These are phyloP conservation scores for Corydoras maculifer DNA, from an alignment of 2,113 vertebrate genomes.

Conservation along the genomic window DNA sequence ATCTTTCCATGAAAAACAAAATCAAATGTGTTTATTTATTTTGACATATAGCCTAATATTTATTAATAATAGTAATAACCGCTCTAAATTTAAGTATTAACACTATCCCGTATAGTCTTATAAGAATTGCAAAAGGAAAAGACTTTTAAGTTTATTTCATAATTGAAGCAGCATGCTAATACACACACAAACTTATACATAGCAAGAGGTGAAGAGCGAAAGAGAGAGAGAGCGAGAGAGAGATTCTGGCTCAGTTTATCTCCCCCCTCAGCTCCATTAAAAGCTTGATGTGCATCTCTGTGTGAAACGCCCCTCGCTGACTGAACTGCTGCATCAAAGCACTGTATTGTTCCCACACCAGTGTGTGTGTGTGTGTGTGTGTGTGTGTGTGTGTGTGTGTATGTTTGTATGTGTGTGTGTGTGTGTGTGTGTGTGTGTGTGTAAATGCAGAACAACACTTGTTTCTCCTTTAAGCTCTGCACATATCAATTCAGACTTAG, in stretches of 20 bases:
- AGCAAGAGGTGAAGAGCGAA: not conserved
- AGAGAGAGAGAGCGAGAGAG: not conserved
- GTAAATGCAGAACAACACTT: slow-evolving; percentile 46
- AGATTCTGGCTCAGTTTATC: slow-evolving; percentile 23
- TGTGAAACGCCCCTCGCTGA: slow-evolving; percentile 50
- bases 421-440: slow-evolving; percentile 27
- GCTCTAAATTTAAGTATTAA: too few relatives aligned
- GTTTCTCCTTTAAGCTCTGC: slow-evolving; percentile 32
- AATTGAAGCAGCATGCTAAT: not conserved
- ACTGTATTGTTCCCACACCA: slow-evolving; percentile 49
- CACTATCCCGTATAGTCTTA: too few relatives aligned
- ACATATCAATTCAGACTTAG: not conserved
- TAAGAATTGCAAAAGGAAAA: too few relatives aligned
- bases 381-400: slow-evolving; percentile 21
- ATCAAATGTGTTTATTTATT: too few relatives aligned
- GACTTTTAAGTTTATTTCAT: too few relatives aligned
- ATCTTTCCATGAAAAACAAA: too few relatives aligned
- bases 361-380: slow-evolving; percentile 15
- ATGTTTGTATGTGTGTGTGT: too few relatives aligned
- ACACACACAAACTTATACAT: slow-evolving; percentile 16
- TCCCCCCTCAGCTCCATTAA: slow-evolving; percentile 51
- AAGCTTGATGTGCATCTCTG: slow-evolving; percentile 47
- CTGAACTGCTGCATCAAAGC: slow-evolving; percentile 61
- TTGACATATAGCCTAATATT: too few relatives aligned
- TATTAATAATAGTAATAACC: too few relatives aligned